Evolutionary conservation across 2,797 vertebrate species (phyloP).

Genomic region (Odontamblyopus lacepedii): DNA sequence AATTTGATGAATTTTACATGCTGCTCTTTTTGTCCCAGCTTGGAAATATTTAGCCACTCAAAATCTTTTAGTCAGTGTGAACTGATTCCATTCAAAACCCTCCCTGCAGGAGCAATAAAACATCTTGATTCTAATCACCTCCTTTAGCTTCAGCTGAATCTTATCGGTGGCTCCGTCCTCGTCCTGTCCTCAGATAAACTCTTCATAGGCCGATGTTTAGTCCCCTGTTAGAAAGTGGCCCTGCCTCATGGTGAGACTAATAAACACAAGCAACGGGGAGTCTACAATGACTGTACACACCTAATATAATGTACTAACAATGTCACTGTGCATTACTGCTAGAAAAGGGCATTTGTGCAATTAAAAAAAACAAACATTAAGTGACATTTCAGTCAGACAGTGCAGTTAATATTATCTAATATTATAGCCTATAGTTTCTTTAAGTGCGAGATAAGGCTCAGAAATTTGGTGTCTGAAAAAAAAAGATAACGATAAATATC

Average conservation of each 20-base stretch:
- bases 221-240: neutral
- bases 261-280: slow-evolving; percentile 4
- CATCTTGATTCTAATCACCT: slow-evolving; percentile 1
- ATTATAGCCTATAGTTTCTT: neutral
- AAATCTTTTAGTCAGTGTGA: neutral
- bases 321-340: neutral
- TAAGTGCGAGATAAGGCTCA: neutral
- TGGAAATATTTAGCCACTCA: neutral
- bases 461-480: neutral
- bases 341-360: neutral
- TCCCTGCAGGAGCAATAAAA: slow-evolving; percentile 7
- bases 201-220: neutral
- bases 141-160: neutral
- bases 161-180: neutral
- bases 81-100: slow-evolving; percentile 12
- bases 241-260: slow-evolving; percentile 2
- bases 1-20: no score
- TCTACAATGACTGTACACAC: neutral
- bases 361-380: neutral
- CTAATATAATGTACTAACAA: neutral
- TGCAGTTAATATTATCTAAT: neutral
- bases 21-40: no score
- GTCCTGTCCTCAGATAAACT: neutral
- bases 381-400: neutral
- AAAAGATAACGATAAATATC: neutral